A percentile compares a stretch with the other conserved stretches of the same genome.
These are phyloP conservation scores for Eustalomyia histrio DNA, from an alignment of 2,888 invertebrate genomes.

Conservation along the genomic window DNA sequence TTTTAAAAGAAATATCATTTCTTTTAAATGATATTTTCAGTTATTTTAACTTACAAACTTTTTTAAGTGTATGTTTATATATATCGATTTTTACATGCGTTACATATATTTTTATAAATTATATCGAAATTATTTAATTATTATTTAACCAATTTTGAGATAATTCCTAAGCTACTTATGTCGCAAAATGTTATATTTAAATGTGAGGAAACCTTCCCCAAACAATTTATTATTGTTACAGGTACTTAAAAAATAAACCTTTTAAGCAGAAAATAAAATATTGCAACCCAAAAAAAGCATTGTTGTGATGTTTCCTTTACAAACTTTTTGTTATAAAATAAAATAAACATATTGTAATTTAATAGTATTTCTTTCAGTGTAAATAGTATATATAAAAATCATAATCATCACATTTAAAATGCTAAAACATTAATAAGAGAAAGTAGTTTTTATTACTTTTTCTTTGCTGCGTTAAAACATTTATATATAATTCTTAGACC, in stretches of 20 bases:
- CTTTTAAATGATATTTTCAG: no score
- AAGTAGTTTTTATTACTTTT: conserved; percentile 15
- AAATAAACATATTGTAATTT: not conserved
- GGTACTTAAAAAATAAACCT: not conserved
- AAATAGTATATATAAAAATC: conserved; percentile 27
- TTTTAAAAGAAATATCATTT: no score
- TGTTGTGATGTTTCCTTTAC: not conserved
- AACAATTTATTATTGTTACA: not conserved
- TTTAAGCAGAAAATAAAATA: not conserved
- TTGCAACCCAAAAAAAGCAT: not conserved
- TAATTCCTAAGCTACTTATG: no score
- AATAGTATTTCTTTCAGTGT: conserved; percentile 13
- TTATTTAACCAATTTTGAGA: no score
- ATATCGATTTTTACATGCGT: no score
- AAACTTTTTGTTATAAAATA: not conserved
- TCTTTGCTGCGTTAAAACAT: conserved; percentile 35
- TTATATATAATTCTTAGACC: not conserved
- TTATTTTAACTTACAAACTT: no score
- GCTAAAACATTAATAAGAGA: conserved; percentile 37
- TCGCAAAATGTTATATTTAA: no score
- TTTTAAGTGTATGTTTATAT: no score
- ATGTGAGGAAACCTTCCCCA: not conserved
- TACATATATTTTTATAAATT: no score
- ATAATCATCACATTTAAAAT: conserved; percentile 54
- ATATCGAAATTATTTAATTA: no score